phyloP scores from a whole-genome alignment of 2,888 invertebrate species.

The Polia nebulosa region DNA sequence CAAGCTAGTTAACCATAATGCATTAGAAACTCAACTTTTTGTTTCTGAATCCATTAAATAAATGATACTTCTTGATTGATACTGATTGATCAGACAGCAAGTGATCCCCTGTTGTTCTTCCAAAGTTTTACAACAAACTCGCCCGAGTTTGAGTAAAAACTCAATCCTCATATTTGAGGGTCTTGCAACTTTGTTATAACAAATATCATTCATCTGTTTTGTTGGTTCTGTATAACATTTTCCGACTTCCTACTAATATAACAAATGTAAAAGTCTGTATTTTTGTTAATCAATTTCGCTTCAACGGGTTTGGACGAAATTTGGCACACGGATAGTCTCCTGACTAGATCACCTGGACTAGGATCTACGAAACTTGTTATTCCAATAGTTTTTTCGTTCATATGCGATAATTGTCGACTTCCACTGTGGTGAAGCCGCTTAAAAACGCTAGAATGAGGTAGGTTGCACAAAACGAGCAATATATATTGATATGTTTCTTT shows the following conservation, averaged over 20 bases:
- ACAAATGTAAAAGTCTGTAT: neutral
- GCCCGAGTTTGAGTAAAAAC: constrained; percentile 27
- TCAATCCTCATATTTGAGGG: constrained; percentile 18
- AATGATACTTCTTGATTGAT: constrained; percentile 42
- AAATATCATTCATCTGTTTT: constrained; percentile 39
- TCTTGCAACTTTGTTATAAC: constrained; percentile 42
- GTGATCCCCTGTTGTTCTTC: constrained; percentile 29
- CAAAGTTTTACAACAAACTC: constrained; percentile 34
- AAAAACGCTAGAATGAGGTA: too few relatives aligned
- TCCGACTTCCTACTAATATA: neutral
- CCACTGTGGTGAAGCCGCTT: too few relatives aligned
- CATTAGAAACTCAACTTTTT: constrained; percentile 15
- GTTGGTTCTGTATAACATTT: constrained; percentile 14
- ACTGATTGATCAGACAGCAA: constrained; percentile 50
- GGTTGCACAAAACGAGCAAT: too few relatives aligned
- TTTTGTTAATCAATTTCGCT: too few relatives aligned
- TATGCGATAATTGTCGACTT: too few relatives aligned
- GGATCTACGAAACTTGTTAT: too few relatives aligned
- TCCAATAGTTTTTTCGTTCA: too few relatives aligned
- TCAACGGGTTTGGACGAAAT: too few relatives aligned
- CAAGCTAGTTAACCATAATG: too few relatives aligned
- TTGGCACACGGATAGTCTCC: too few relatives aligned
- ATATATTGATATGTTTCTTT: constrained; percentile 36
- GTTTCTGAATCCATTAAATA: constrained; percentile 27
- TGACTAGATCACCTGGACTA: too few relatives aligned